Evolutionary conservation across 2,797 vertebrate genomes (phyloP), one percentile per base, ranked within the genome.

Genomic region (Acrossocheilus fasciatus): DNA sequence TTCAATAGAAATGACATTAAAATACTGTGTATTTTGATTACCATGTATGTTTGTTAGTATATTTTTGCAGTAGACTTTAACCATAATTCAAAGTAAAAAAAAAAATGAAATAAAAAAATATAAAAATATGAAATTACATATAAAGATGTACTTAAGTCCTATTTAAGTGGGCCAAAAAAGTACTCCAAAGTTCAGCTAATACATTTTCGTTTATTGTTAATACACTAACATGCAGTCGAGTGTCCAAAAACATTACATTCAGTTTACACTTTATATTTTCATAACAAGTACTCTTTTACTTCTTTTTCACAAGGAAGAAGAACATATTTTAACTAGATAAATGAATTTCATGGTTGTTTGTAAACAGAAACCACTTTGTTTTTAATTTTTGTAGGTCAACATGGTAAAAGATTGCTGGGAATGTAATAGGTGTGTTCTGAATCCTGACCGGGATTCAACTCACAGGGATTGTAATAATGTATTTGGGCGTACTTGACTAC

Each of bases 311-410:
- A 20, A 36, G 3, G 6, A 34, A 74, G 68, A 47, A 57, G 18
- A 79, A 86, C 68, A 52, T 36, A 36, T 36, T 36, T 36, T 36
- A 84, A 81, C 77, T 36, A 76, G 47, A 41, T 45, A 39, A 70
- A 82, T 52, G 2, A 54, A 39, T 47, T 41, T 20, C 5, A 72
- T 12, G n/a, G n/a, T 45, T 54, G 36, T 30, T 72, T 34, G 41
- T 81, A 66, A 81, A 66, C 47, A 45, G 26, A 50, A 78, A 78
- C 6, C 34, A 62, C 54, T n/a, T 50, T 30, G n/a, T 45, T 83
- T 64, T 59, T 14, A 57, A 4, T 17, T 73, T 74, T 66, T 76
- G 43, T 66, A 66, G 30, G 43, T 84, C 43, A 11, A 3, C 41
- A 50, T 83, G 43, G 14, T 14, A 11, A 50, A 62, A 50, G 43